These are phyloP conservation scores for Cephonodes hylas DNA, from an alignment of 2,888 invertebrate genomes.

Conservation along the genomic window DNA sequence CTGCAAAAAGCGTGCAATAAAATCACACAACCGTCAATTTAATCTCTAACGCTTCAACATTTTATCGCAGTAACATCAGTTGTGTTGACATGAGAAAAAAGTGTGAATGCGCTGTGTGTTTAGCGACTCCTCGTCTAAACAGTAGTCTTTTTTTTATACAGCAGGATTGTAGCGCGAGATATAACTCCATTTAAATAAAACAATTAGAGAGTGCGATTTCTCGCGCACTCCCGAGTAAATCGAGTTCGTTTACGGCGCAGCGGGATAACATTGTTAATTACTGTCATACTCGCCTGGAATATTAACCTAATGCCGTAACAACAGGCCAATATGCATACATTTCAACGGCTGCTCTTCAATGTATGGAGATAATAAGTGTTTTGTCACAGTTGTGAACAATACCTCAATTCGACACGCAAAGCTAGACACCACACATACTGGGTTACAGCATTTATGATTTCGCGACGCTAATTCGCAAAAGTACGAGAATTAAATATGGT, in stretches of 20 bases:
- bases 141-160: not conserved
- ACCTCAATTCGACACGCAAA: not conserved
- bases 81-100: not conserved
- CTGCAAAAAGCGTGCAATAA: no score
- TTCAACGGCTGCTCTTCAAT: not conserved
- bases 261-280: not conserved
- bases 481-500: not conserved
- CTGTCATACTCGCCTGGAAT: not conserved
- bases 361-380: not conserved
- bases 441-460: not conserved
- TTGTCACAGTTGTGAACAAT: not conserved
- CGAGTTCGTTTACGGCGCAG: not conserved
- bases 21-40: not conserved
- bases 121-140: not conserved
- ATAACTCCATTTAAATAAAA: not conserved
- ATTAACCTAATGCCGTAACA: not conserved
- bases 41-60: no score
- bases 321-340: not conserved
- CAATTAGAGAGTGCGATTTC: not conserved
- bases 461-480: not conserved
- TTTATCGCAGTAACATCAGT: not conserved
- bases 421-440: not conserved
- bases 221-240: not conserved
- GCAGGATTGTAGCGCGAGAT: not conserved
- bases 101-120: not conserved